These are phyloP conservation scores for Pseudopodoces humilis DNA, from an alignment of 2,113 vertebrate species.

Conservation along the genomic window DNA sequence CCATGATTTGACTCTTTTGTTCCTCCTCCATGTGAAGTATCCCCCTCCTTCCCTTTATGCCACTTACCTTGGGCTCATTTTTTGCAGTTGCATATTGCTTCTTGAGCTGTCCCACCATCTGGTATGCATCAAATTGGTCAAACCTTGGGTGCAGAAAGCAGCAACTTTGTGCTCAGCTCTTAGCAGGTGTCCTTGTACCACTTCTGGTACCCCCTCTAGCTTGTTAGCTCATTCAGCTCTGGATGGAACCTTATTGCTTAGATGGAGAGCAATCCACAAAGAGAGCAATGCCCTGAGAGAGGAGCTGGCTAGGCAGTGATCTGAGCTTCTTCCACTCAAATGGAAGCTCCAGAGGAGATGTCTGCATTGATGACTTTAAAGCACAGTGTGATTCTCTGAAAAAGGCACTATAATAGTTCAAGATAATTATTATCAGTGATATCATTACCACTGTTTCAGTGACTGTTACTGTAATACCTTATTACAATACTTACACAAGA, in stretches of 20 bases:
- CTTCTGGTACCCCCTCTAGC: not conserved
- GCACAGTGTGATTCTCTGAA: not conserved
- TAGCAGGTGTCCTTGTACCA: not conserved
- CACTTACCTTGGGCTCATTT: not conserved
- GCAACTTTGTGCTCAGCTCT: not conserved
- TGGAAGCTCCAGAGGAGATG: not conserved
- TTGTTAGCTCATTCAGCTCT: not conserved
- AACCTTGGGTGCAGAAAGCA: not conserved
- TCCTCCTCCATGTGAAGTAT: not conserved
- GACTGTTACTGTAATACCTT: not conserved
- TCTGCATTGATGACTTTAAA: not conserved
- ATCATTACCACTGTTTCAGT: not conserved
- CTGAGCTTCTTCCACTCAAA: not conserved
- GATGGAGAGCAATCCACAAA: not conserved
- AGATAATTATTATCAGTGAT: not conserved
- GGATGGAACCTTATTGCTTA: not conserved
- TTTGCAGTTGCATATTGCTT: not conserved
- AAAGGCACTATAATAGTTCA: not conserved
- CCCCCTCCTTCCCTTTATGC: not conserved
- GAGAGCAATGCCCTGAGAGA: not conserved
- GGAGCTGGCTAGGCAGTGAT: not conserved
- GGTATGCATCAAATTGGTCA: not conserved
- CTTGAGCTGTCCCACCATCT: not conserved
- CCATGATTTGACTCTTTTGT: not conserved
- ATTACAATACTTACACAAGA: not conserved